phyloP scores from a whole-genome alignment of 2,888 invertebrate genomes.

The Drosophila kanekoi region DNA sequence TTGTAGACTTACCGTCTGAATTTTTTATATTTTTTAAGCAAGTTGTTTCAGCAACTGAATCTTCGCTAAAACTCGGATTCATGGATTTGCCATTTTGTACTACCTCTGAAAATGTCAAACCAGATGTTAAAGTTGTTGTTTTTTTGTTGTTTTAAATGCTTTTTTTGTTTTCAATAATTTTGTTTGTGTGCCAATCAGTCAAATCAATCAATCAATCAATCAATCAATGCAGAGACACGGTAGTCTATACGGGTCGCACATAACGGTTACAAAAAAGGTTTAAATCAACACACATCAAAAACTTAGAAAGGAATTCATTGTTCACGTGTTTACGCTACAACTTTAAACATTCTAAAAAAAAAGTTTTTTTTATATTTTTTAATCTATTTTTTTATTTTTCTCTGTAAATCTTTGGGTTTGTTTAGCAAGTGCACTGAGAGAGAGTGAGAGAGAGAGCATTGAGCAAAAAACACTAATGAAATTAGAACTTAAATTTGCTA shows the following conservation, averaged over 20 bases:
- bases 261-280: constrained; percentile 46
- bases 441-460: constrained; percentile 38
- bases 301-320: constrained; percentile 20
- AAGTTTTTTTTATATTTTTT: background rate
- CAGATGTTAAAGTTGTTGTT: constrained; percentile 73
- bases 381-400: background rate
- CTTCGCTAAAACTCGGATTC: constrained; percentile 92
- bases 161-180: constrained; percentile 28
- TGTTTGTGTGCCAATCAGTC: constrained; percentile 49
- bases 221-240: constrained; percentile 63
- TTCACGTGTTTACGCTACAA: constrained; percentile 2
- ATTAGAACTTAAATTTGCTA: constrained; percentile 10
- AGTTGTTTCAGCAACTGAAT: constrained; percentile 92
- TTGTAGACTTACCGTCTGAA: constrained; percentile 91
- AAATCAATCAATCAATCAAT: constrained; percentile 39
- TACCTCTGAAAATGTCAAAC: constrained; percentile 85
- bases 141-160: constrained; percentile 13
- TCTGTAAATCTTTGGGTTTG: constrained; percentile 10
- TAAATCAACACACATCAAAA: constrained; percentile 42
- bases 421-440: constrained; percentile 15
- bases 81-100: constrained; percentile 86
- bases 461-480: constrained; percentile 21
- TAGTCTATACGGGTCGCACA: constrained; percentile 74
- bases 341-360: constrained; percentile 22
- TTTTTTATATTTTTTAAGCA: constrained; percentile 93